These are phyloP conservation scores for Etheostoma spectabile DNA, from an alignment of 2,113 vertebrate species.

Conservation along the genomic window DNA sequence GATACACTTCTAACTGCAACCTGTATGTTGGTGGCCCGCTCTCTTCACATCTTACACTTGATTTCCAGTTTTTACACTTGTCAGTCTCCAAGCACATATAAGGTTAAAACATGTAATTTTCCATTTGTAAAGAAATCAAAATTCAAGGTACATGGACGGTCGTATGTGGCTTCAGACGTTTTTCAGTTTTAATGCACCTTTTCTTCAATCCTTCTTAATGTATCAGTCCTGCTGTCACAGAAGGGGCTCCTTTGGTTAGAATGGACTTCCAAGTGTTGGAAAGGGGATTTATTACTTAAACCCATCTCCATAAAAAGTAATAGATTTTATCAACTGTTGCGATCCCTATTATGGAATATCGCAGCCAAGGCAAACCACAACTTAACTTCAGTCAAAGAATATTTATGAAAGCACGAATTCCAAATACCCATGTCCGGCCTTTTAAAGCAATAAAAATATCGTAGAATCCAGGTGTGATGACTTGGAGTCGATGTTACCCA, in stretches of 20 bases:
- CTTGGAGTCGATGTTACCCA: conserved; percentile 28
- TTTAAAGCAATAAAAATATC: conserved; percentile 28
- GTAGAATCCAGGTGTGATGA: conserved; percentile 45
- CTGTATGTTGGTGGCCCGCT: not conserved
- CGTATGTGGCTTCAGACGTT: not conserved
- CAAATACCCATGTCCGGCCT: conserved; percentile 27
- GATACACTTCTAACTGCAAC: not conserved
- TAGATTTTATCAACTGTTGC: conserved; percentile 37
- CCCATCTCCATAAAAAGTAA: conserved; percentile 48
- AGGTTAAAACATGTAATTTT: not conserved
- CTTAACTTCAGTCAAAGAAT: conserved; percentile 11
- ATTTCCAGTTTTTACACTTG: not conserved
- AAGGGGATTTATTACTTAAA: conserved; percentile 48
- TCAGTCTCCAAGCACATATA: not conserved
- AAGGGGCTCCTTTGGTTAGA: not conserved
- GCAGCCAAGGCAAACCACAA: conserved; percentile 41
- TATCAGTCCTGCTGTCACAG: conserved; percentile 17
- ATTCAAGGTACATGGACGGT: not conserved
- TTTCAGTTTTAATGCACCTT: conserved; percentile 10
- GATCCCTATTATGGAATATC: conserved; percentile 25
- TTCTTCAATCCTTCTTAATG: conserved; percentile 19
- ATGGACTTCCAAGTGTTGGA: conserved; percentile 24
- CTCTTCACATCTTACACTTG: not conserved
- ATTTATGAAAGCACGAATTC: conserved; percentile 54
- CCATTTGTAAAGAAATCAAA: not conserved